These are phyloP conservation scores for Rachycentron canadum DNA, from an alignment of 2,797 vertebrate genomes.

Conservation along the genomic window DNA sequence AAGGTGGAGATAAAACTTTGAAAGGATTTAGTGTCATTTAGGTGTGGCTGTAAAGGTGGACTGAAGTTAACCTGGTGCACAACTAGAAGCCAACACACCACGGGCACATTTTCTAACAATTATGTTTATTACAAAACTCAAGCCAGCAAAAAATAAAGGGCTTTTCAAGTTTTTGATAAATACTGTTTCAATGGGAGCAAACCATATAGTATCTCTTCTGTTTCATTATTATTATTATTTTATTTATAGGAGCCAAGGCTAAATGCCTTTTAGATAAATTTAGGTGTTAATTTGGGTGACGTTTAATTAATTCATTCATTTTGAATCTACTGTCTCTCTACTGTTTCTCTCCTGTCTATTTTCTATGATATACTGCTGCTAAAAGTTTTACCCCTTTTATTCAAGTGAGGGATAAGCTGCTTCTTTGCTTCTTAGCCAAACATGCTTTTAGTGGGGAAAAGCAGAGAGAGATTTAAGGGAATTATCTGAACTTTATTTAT, in stretches of 20 bases:
- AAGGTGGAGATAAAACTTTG: slow-evolving; percentile 6
- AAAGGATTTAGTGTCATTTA: slow-evolving; percentile 3
- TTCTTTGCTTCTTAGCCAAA: slow-evolving; percentile 16
- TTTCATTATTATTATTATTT: neutral
- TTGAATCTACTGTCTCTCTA: neutral
- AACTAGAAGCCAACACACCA: neutral
- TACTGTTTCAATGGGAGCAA: slow-evolving; percentile 27
- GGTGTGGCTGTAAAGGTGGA: neutral
- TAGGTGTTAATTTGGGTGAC: neutral
- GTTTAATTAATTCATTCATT: neutral
- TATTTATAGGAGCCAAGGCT: neutral
- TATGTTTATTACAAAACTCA: slow-evolving; percentile 1
- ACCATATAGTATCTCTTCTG: neutral
- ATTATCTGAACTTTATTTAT: neutral
- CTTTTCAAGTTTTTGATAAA: neutral
- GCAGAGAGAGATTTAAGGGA: neutral
- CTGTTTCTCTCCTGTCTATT: neutral
- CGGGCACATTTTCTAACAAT: neutral
- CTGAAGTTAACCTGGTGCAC: neutral
- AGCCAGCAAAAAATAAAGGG: slow-evolving; percentile 13
- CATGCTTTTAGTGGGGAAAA: neutral
- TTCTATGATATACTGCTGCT: slow-evolving; percentile 30
- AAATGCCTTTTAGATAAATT: no score
- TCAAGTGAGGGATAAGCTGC: slow-evolving; percentile 10
- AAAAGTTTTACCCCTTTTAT: slow-evolving; percentile 1